Percentiles rank a stretch among this genome's conserved stretches.
Evolutionary conservation across 2,113 vertebrate genomes (phyloP).

Genomic region (Ariopsis seemanni): DNA sequence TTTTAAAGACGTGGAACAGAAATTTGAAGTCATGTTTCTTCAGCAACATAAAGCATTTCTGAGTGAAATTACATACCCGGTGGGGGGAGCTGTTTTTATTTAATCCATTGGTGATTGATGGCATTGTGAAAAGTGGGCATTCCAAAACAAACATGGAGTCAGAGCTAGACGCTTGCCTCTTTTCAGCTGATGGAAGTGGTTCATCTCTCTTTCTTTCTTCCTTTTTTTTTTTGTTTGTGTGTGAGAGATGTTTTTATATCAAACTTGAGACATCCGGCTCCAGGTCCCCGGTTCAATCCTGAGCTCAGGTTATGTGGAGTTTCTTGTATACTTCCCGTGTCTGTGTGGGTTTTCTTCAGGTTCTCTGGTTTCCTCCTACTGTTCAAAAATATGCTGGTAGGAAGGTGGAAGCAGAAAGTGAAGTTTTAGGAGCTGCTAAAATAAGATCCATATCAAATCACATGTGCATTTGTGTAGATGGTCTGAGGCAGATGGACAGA

Average conservation of each 20-base stretch:
- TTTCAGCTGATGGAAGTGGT: background rate
- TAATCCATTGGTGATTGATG: no score
- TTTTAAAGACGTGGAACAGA: no score
- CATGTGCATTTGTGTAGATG: background rate
- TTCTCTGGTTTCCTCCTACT: background rate
- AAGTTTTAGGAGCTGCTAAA: background rate
- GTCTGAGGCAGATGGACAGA: background rate
- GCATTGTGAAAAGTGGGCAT: background rate
- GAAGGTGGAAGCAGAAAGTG: background rate
- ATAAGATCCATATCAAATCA: background rate
- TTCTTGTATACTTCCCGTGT: no score
- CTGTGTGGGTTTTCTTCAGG: background rate
- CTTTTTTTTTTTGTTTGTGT: no score
- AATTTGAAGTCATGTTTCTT: background rate
- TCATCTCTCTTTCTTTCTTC: no score
- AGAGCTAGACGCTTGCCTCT: background rate
- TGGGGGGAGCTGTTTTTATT: no score
- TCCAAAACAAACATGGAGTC: constrained; percentile 1
- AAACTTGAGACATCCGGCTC: no score
- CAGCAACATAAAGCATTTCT: background rate
- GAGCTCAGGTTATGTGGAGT: no score
- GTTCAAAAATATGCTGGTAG: background rate
- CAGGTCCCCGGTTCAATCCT: no score
- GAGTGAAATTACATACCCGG: background rate
- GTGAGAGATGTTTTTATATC: no score